Conservation (phyloP, 2,797 vertebrate species). For the Hafferia zeledoni region DNA sequence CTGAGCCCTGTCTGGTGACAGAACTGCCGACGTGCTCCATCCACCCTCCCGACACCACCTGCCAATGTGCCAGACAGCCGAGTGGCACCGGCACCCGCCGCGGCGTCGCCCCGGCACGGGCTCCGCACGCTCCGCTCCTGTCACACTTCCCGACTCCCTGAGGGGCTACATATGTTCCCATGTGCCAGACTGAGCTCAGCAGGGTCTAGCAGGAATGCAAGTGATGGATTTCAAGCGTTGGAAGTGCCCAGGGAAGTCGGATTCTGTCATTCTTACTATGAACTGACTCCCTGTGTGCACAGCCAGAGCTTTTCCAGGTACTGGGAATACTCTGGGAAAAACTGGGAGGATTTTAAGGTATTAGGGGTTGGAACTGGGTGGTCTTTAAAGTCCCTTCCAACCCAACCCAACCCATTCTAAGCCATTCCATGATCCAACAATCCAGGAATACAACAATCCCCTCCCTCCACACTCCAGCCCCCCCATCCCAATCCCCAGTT, state of each 20-base stretch:
- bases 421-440: background rate
- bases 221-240: rapidly evolving
- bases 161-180: background rate
- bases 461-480: background rate
- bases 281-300: background rate
- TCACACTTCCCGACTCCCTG: background rate
- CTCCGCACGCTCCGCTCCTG: background rate
- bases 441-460: rapidly evolving
- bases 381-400: background rate
- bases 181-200: background rate
- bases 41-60: background rate
- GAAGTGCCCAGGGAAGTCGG: background rate
- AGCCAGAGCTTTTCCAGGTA: background rate
- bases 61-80: background rate
- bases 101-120: background rate
- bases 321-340: rapidly evolving
- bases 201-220: background rate
- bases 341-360: rapidly evolving
- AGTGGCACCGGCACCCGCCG: background rate
- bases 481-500: background rate
- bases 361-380: background rate
- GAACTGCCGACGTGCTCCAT: background rate
- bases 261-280: background rate
- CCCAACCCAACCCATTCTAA: rapidly evolving
- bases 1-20: background rate